These are phyloP conservation scores for Oreotrochilus melanogaster DNA, from an alignment of 2,113 vertebrate species.

Conservation along the genomic window DNA sequence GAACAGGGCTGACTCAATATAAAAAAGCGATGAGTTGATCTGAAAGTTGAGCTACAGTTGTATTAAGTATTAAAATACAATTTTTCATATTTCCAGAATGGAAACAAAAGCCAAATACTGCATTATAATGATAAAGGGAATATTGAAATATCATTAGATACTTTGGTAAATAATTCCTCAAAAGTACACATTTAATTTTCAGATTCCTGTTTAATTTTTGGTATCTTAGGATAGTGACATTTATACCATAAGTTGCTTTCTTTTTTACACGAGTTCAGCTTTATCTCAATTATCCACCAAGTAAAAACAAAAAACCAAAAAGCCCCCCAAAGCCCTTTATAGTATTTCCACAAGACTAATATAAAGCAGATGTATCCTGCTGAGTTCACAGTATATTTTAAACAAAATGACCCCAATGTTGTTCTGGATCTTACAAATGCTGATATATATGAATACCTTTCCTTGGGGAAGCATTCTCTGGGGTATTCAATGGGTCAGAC, in stretches of 20 bases:
- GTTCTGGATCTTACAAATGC: slow-evolving; percentile 42
- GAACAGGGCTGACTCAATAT: neutral
- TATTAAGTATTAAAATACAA: neutral
- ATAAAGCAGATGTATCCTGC: slow-evolving; percentile 53
- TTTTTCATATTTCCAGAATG: neutral
- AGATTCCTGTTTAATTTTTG: neutral
- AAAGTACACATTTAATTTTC: slow-evolving; percentile 40
- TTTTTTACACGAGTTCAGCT: neutral
- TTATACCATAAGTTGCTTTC: neutral
- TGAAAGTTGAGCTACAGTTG: neutral
- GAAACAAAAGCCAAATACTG: neutral
- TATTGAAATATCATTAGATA: neutral
- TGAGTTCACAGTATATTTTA: slow-evolving; percentile 65
- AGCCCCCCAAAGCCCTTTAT: slow-evolving; percentile 24
- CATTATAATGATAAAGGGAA: neutral
- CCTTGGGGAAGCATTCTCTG: neutral
- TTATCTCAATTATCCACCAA: slow-evolving; percentile 57
- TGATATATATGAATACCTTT: slow-evolving; percentile 49
- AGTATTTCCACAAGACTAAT: slow-evolving; percentile 47
- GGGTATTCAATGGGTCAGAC: slow-evolving; percentile 22
- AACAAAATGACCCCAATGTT: slow-evolving; percentile 47
- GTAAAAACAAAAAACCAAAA: neutral
- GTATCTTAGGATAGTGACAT: neutral
- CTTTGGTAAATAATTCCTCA: slow-evolving; percentile 42
- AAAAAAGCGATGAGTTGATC: neutral